A percentile compares a stretch with the other conserved stretches of the same genome.
Conservation (phyloP, 2,797 vertebrate genomes). For the Macropus fuliginosus region DNA sequence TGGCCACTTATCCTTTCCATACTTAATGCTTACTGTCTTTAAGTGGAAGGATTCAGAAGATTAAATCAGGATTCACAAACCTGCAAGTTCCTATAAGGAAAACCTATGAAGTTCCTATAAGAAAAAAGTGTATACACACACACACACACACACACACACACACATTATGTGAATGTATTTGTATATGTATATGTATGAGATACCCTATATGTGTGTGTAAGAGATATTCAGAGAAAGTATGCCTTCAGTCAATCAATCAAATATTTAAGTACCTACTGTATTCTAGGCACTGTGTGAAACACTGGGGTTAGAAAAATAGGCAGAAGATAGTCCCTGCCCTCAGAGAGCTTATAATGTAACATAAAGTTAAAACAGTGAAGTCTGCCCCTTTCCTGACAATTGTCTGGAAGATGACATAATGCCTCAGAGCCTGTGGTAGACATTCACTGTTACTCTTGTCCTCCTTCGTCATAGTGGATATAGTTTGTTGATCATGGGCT, state of each 20-base stretch:
- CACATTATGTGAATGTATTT: too few species aligned
- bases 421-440: neutral
- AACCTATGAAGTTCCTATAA: too few species aligned
- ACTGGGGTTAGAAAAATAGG: neutral
- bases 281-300: neutral
- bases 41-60: neutral
- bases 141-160: too few species aligned
- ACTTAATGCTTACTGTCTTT: neutral
- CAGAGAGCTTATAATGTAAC: neutral
- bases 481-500: neutral
- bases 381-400: neutral
- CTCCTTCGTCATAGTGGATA: neutral
- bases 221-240: neutral
- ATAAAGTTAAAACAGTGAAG: neutral
- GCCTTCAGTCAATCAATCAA: neutral
- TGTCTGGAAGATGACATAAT: conserved; percentile 19
- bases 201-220: neutral
- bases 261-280: neutral
- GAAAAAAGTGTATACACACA: neutral
- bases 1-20: neutral
- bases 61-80: conserved; percentile 4
- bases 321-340: neutral
- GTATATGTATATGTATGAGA: too few species aligned
- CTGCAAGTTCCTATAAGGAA: too few species aligned
- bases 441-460: neutral